phyloP scores from a whole-genome alignment of 2,797 vertebrate species.

The Agapornis canus region DNA sequence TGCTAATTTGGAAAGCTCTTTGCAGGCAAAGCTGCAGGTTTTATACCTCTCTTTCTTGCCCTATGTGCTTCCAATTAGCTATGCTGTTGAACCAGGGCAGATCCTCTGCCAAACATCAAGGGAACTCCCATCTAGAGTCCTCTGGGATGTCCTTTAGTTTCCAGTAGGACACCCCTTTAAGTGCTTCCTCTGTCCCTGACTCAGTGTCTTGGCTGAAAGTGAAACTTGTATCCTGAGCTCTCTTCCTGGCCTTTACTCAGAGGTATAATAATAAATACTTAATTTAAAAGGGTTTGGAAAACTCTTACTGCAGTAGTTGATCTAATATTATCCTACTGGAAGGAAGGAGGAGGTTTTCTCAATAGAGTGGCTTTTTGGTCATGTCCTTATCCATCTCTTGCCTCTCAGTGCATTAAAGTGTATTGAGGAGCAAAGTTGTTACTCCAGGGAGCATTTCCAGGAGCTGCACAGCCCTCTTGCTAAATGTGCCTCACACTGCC shows the following conservation, averaged over 20 bases:
- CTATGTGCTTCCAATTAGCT: neutral
- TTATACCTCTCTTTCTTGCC: neutral
- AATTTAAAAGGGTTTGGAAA: neutral
- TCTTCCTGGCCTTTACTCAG: neutral
- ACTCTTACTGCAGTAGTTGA: neutral
- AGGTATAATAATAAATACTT: neutral
- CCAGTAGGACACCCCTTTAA: neutral
- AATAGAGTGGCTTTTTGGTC: neutral
- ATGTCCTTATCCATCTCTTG: neutral
- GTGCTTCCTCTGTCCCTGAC: neutral
- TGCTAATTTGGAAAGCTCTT: neutral
- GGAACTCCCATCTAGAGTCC: neutral
- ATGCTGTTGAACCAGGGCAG: neutral
- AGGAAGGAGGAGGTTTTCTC: neutral
- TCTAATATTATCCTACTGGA: neutral
- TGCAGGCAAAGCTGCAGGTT: neutral
- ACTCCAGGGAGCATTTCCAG: neutral
- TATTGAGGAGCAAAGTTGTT: neutral
- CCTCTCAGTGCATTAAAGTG: neutral
- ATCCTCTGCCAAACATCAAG: neutral
- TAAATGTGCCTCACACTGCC: neutral
- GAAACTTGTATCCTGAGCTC: neutral
- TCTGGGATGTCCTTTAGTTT: neutral
- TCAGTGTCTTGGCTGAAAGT: neutral
- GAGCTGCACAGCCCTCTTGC: neutral